phyloP scores from a whole-genome alignment of 2,113 vertebrate genomes.

The Lasiurus borealis region DNA sequence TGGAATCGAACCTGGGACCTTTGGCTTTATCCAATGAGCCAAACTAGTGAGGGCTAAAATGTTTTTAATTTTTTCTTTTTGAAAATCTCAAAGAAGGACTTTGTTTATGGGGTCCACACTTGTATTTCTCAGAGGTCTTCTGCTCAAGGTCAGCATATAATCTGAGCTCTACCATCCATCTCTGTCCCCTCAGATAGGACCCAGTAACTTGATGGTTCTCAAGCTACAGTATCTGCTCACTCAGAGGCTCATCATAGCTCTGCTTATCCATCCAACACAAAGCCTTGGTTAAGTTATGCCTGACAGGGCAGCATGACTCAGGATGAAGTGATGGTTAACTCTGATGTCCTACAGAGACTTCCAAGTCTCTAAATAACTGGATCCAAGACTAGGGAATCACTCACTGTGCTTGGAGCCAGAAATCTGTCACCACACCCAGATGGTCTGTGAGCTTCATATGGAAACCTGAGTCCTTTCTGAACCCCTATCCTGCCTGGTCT shows the following conservation, averaged over 20 bases:
- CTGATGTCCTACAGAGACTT: neutral
- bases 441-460: neutral
- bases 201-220: neutral
- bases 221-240: neutral
- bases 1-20: too few species aligned
- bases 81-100: neutral
- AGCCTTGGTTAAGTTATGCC: neutral
- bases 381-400: too few species aligned
- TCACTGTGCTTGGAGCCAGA: neutral
- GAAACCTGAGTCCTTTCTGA: neutral
- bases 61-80: neutral
- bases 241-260: neutral
- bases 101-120: neutral
- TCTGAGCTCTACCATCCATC: neutral
- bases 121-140: neutral
- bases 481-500: neutral
- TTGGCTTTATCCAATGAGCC: too few species aligned
- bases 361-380: neutral
- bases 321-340: neutral
- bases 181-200: neutral
- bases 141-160: neutral
- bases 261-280: too few species aligned
- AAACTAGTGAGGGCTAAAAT: neutral
- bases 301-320: neutral
- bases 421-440: neutral